These are phyloP conservation scores for Oncorhynchus mykiss DNA, from an alignment of 2,113 vertebrate species.

Conservation along the genomic window DNA sequence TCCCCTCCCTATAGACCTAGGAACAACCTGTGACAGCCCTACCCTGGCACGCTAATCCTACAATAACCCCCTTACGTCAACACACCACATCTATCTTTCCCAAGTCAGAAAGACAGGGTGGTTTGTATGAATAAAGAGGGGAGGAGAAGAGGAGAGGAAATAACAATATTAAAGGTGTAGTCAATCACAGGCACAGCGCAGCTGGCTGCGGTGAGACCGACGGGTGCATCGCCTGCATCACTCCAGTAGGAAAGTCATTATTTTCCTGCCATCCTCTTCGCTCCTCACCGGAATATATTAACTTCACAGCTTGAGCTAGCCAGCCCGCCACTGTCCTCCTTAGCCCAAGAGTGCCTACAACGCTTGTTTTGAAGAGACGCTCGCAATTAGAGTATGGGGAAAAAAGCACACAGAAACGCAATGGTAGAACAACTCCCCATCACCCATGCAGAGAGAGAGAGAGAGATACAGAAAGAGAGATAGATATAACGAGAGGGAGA, in stretches of 20 bases:
- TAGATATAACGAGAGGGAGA: constrained; percentile 1
- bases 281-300: constrained; percentile 68
- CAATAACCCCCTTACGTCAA: no score
- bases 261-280: constrained; percentile 56
- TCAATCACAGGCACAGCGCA: constrained; percentile 42
- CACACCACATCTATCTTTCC: not conserved
- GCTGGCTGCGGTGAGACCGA: constrained; percentile 51
- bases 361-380: constrained; percentile 66
- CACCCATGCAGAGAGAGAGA: constrained; percentile 55
- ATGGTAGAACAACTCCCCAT: constrained; percentile 24
- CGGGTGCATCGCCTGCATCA: constrained; percentile 46
- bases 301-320: constrained; percentile 45
- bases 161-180: constrained; percentile 66
- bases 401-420: constrained; percentile 71
- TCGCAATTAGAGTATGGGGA: constrained; percentile 81
- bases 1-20: no score
- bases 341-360: constrained; percentile 66
- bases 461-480: constrained; percentile 4
- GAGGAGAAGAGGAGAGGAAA: constrained; percentile 50
- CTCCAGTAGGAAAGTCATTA: constrained; percentile 67
- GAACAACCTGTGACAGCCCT: no score
- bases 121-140: no score
- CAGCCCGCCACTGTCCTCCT: constrained; percentile 59
- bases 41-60: no score
- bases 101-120: constrained; percentile 30